A percentile compares a stretch with the other conserved stretches of the same genome.
phyloP scores from a whole-genome alignment of 2,797 vertebrate species.

The Caiman crocodilus region DNA sequence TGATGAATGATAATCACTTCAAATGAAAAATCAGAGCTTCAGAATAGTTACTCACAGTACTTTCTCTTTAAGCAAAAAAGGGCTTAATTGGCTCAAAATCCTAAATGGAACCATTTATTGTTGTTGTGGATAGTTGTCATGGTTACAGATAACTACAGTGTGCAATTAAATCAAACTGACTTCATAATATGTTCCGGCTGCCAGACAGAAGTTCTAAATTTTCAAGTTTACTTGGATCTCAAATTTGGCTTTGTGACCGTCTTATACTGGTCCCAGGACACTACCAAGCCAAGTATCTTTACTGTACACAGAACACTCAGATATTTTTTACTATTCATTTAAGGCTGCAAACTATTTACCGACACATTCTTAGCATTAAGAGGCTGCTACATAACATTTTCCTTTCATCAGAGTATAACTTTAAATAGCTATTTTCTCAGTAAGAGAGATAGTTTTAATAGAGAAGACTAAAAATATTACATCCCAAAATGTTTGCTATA shows the following conservation, averaged over 20 bases:
- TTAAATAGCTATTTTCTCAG: conserved; percentile 1
- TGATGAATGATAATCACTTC: neutral
- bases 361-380: neutral
- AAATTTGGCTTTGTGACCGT: conserved; percentile 28
- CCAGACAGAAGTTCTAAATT: conserved; percentile 42
- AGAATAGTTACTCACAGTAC: neutral
- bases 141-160: conserved; percentile 37
- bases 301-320: neutral
- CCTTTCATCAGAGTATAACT: neutral
- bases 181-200: neutral
- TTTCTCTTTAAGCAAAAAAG: neutral
- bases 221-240: conserved; percentile 61
- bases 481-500: conserved; percentile 33
- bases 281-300: neutral
- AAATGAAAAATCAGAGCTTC: conserved; percentile 1
- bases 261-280: neutral
- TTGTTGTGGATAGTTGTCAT: conserved; percentile 54
- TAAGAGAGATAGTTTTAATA: conserved; percentile 25
- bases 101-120: conserved; percentile 57
- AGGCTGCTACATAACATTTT: conserved; percentile 1
- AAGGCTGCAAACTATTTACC: neutral
- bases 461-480: neutral
- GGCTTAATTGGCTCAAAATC: conserved; percentile 42
- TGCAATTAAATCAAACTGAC: conserved; percentile 35
- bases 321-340: neutral